A percentile compares a stretch with the other conserved stretches of the same genome.
Evolutionary conservation across 2,113 vertebrate genomes (phyloP).

Genomic region (Rhabdornis inornatus): DNA sequence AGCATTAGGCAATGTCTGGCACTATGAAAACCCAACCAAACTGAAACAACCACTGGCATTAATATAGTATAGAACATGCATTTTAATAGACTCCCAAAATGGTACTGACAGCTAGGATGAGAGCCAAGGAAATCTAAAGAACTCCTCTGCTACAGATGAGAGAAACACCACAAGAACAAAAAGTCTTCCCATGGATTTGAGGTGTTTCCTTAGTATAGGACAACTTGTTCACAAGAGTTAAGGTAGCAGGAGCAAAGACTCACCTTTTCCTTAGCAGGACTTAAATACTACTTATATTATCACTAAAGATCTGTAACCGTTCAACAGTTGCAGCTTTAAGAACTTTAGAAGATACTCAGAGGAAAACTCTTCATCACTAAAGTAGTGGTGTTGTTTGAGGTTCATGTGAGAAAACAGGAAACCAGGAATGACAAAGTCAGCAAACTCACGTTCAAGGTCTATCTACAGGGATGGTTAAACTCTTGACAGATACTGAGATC

Average conservation of each 20-base stretch:
- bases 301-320: neutral
- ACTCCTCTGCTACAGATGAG: neutral
- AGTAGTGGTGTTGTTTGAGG: neutral
- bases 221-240: neutral
- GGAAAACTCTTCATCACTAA: neutral
- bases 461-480: neutral
- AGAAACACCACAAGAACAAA: neutral
- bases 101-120: neutral
- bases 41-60: neutral
- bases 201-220: neutral
- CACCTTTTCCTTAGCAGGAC: neutral
- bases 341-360: neutral
- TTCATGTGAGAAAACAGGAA: fast-evolving
- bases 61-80: neutral
- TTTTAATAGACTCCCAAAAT: neutral
- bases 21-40: neutral
- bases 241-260: neutral
- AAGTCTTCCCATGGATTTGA: neutral
- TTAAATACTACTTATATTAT: neutral
- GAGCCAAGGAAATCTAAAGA: neutral
- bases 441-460: neutral
- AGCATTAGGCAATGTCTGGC: neutral
- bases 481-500: neutral
- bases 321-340: neutral
- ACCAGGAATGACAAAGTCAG: neutral